Evolutionary conservation across 1,140 invertebrate species (phyloP).

Genomic region (Thalassaphorura encarpata): DNA sequence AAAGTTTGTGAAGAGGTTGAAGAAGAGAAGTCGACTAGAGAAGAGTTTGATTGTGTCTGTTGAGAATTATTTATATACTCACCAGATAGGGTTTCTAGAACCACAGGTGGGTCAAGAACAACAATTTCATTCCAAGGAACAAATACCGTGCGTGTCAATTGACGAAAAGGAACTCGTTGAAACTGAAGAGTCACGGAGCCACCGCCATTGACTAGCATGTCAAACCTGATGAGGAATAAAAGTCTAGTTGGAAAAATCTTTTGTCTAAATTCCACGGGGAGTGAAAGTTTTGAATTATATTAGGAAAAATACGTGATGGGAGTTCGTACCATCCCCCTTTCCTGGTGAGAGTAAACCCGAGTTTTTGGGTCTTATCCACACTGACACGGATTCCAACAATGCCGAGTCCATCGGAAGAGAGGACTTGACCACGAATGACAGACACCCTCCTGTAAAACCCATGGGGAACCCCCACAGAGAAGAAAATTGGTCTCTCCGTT

Average conservation of each 20-base stretch:
- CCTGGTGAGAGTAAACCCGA: conserved; percentile 90
- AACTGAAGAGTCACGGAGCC: conserved; percentile 96
- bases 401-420: conserved; percentile 86
- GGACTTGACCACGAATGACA: conserved; percentile 92
- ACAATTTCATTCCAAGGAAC: conserved; percentile 94
- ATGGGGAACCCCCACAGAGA: conserved; percentile 14
- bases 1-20: too few species aligned
- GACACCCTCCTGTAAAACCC: conserved; percentile 76
- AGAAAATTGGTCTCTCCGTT: conserved; percentile 21
- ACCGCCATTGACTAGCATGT: conserved; percentile 95
- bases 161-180: conserved; percentile 80
- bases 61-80: too few species aligned
- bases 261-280: background rate
- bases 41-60: too few species aligned
- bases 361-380: conserved; percentile 80
- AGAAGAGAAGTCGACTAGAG: too few species aligned
- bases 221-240: conserved; percentile 61
- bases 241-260: background rate
- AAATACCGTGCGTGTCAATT: conserved; percentile 73
- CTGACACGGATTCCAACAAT: conserved; percentile 94
- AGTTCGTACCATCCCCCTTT: conserved; percentile 83
- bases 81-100: too few species aligned
- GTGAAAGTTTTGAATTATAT: background rate
- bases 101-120: conserved; percentile 66
- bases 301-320: background rate